A percentile compares a stretch with the other conserved stretches of the same genome.
Conservation (phyloP, 2,113 vertebrate genomes). For the Amblyornis subalaris region DNA sequence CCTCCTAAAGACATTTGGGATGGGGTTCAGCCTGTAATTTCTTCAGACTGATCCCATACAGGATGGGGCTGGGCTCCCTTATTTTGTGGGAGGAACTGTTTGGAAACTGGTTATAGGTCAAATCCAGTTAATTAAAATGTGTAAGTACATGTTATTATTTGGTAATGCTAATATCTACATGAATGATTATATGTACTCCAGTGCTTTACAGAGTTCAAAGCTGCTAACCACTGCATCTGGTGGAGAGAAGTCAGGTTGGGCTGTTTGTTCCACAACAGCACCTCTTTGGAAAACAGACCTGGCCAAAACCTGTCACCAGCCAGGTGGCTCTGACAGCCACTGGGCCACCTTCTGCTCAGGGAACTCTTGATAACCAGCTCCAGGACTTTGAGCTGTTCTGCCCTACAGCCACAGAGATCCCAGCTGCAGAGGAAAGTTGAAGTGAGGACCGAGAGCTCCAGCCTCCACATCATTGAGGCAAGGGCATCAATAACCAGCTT, state of each 20-base stretch:
- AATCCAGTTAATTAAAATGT: neutral
- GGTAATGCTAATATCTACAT: neutral
- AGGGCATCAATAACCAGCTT: neutral
- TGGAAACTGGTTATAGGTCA: neutral
- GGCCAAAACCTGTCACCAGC: neutral
- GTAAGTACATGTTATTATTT: neutral
- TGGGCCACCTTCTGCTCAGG: neutral
- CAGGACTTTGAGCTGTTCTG: neutral
- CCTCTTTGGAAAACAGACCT: neutral
- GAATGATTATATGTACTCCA: neutral
- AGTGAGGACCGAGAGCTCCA: neutral
- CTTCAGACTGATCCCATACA: neutral
- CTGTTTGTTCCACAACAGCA: neutral
- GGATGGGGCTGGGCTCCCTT: neutral
- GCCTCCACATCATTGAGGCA: neutral
- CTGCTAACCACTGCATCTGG: neutral
- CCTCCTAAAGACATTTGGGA: neutral
- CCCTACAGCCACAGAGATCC: neutral
- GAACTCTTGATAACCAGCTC: fast-evolving
- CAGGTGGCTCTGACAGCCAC: neutral
- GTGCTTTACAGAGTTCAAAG: neutral
- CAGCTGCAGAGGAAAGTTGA: neutral
- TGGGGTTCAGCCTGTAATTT: neutral
- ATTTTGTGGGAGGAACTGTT: neutral
- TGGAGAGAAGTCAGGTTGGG: neutral